phyloP scores from a whole-genome alignment of 2,888 invertebrate species.

The Xylota sylvarum region DNA sequence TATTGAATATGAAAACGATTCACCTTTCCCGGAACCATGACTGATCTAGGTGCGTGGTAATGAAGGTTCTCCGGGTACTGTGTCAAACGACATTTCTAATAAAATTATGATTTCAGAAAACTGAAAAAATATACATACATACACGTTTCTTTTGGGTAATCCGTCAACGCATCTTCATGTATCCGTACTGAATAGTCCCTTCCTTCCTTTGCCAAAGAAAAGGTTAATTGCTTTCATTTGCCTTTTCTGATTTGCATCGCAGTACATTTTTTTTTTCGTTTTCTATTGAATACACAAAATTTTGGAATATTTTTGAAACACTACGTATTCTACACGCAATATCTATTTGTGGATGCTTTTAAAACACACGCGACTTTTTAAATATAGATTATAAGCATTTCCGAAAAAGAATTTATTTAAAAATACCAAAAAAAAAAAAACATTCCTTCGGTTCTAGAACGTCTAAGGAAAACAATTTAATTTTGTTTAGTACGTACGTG shows the following conservation, averaged over 20 bases:
- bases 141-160: too few species aligned
- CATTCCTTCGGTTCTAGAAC: conserved; percentile 18
- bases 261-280: neutral
- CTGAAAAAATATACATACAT: too few species aligned
- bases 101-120: too few species aligned
- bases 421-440: neutral
- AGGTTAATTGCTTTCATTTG: neutral
- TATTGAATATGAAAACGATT: too few species aligned
- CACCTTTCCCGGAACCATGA: too few species aligned
- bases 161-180: too few species aligned
- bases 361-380: conserved; percentile 46
- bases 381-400: conserved; percentile 24
- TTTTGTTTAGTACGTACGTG: neutral
- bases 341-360: conserved; percentile 19
- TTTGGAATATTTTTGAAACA: neutral
- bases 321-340: neutral
- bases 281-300: neutral
- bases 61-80: too few species aligned
- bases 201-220: too few species aligned
- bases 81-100: too few species aligned
- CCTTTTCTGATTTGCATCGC: neutral
- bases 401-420: conserved; percentile 1
- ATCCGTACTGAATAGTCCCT: too few species aligned
- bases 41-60: too few species aligned
- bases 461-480: conserved; percentile 2